Percentiles rank a stretch among this genome's conserved stretches.
Evolutionary conservation across 2,113 vertebrate species (phyloP).

Genomic region (Myotis yumanensis): DNA sequence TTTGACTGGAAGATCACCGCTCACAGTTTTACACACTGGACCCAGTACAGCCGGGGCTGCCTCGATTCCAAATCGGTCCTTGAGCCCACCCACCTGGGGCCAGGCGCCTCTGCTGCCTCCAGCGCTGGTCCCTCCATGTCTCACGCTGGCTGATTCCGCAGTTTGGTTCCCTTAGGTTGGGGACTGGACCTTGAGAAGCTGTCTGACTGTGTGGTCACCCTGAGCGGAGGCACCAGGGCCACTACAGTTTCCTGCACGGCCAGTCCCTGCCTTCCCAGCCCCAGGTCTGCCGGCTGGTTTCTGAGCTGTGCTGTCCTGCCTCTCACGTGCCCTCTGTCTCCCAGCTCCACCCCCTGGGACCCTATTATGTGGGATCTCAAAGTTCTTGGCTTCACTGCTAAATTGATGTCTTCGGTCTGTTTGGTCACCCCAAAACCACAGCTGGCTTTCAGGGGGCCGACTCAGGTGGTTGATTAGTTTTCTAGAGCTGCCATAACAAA

Average conservation of each 20-base stretch:
- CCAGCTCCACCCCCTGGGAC: neutral
- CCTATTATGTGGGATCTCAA: neutral
- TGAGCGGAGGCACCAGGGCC: neutral
- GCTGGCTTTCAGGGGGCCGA: neutral
- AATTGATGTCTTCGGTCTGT: neutral
- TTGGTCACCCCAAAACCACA: neutral
- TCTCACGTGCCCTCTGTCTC: neutral
- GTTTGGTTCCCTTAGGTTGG: neutral
- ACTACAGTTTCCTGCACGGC: neutral
- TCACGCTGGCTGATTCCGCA: neutral
- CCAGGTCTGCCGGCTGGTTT: neutral
- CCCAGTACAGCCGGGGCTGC: neutral
- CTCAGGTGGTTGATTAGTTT: neutral
- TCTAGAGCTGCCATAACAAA: neutral
- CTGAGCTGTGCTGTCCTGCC: neutral
- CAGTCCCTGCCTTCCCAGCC: neutral
- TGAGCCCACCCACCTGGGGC: neutral
- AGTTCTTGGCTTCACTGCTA: fast-evolving
- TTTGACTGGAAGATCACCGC: neutral
- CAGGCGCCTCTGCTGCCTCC: neutral
- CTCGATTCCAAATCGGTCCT: neutral
- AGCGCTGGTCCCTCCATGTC: neutral
- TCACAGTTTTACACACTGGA: neutral
- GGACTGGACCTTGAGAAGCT: neutral
- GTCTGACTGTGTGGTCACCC: neutral